A percentile compares a stretch with the other conserved stretches of the same genome.
phyloP scores from a whole-genome alignment of 2,113 vertebrate genomes.

The Centropus unirufus region DNA sequence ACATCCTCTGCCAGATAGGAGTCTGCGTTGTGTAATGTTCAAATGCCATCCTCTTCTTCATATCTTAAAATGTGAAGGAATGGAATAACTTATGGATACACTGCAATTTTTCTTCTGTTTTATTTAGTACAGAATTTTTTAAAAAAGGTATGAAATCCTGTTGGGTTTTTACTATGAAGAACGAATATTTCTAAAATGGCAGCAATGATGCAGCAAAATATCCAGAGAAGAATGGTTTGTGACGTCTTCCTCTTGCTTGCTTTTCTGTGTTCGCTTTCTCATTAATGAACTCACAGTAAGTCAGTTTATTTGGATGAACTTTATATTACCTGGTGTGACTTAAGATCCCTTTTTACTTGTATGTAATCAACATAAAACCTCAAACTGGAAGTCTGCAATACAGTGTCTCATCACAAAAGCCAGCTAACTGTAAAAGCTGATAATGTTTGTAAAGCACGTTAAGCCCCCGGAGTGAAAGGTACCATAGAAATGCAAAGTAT shows the following conservation, averaged over 20 bases:
- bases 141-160: background rate
- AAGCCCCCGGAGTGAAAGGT: conserved; percentile 52
- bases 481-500: conserved; percentile 46
- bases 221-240: background rate
- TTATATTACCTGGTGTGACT: conserved; percentile 9
- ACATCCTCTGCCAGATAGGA: background rate
- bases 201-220: background rate
- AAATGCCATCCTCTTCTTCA: background rate
- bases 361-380: conserved; percentile 15
- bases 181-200: background rate
- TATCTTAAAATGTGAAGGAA: background rate
- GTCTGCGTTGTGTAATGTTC: background rate
- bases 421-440: conserved; percentile 42
- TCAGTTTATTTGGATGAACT: conserved; percentile 33
- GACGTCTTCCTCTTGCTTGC: background rate
- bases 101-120: background rate
- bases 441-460: conserved; percentile 38
- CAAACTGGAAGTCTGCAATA: background rate
- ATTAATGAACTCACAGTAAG: background rate
- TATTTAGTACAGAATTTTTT: background rate
- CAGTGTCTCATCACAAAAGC: conserved; percentile 26
- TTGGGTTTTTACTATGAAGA: background rate
- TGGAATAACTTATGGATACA: background rate
- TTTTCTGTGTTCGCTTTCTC: background rate
- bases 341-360: background rate